Conservation (phyloP, 35 echinoderm and acorn worm genomes). For the Chiridota heheva region DNA sequence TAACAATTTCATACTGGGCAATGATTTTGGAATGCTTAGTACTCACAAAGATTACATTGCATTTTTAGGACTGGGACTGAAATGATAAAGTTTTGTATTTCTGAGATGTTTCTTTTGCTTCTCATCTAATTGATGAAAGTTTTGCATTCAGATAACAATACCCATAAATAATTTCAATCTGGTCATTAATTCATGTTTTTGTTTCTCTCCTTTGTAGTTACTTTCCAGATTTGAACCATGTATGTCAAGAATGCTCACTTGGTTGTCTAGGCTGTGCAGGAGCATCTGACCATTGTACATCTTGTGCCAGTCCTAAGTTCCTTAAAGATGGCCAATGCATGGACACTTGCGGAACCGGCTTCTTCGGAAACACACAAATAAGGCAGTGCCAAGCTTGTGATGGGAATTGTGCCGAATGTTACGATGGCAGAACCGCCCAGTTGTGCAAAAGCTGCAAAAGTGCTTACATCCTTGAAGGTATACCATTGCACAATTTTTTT, state of each 20-base stretch:
- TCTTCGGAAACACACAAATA: conserved; percentile 57
- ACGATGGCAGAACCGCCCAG: conserved; percentile 55
- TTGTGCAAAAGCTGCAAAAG: conserved; percentile 61
- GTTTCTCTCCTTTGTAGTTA: conserved; percentile 38
- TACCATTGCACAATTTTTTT: neutral
- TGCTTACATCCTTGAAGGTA: conserved; percentile 72
- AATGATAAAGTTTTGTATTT: too few relatives aligned
- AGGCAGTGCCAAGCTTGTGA: conserved; percentile 56
- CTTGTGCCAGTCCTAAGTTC: conserved; percentile 54
- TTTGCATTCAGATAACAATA: too few relatives aligned
- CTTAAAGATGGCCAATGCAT: conserved; percentile 52
- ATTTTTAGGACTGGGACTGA: too few relatives aligned
- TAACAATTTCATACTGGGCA: too few relatives aligned
- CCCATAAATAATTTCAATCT: neutral
- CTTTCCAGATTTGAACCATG: conserved; percentile 3
- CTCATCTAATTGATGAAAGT: too few relatives aligned
- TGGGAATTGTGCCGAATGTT: conserved; percentile 63
- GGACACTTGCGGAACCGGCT: conserved; percentile 43
- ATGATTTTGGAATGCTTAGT: too few relatives aligned
- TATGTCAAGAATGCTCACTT: conserved; percentile 54
- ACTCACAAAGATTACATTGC: too few relatives aligned
- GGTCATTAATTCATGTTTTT: neutral
- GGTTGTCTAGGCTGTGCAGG: conserved; percentile 49
- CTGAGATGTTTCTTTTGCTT: too few relatives aligned
- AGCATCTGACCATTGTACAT: conserved; percentile 38